Base-by-base conservation (phyloP, 1,140 invertebrate genomes). In the Phortica variegata region DNA sequence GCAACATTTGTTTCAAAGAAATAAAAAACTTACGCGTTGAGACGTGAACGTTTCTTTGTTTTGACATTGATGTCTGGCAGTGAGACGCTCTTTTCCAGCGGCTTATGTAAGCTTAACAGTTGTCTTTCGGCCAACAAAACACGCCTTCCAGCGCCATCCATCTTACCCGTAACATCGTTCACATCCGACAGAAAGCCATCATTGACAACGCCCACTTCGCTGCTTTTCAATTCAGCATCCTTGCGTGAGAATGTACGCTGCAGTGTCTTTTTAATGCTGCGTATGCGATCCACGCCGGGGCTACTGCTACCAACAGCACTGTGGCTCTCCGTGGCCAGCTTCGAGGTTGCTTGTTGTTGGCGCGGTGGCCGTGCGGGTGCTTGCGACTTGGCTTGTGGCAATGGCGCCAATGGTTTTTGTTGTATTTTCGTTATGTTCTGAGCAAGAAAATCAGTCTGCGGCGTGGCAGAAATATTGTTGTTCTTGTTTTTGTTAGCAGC, bases 21-120 rank as follows among this genome's bases (percentile, higher is more conserved):
- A 29, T 29, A 6, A 34, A 47, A 47, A 53, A 82, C 84, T 85
- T 76, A 90, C 87, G 80, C 84, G 51, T 84, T 77, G 4, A 87
- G 66, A 53, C 86, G 73, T 59, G 88, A 84, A 37, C 83, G 76
- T 60, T 87, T 89, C 57, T 88, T 88, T 4, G 77, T 80, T 56
- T 84, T 84, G 19, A 84, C 87, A 48, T 88, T 85, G 49, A 92
- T 89, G 61, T 92, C 88, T 1, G 90, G 89, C 83, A 92, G 85
- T 0, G 90, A 91, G 26, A 84, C 76, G 2, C 88, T 89, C 71
- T 90, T 91, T 60, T 88, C 86, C 18, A 91, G 65, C 0, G 86
- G 83, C 3, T 51, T 44, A 21, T 60, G 60, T 12, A 26, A 26
- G 10, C 23, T 26, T 5, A 6, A 10, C 16, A 15, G 8, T 18